A percentile compares a stretch with the other conserved stretches of the same genome.
Evolutionary conservation across 2,888 invertebrate species (phyloP).

Genomic region (Reticulitermes lucifugus): DNA sequence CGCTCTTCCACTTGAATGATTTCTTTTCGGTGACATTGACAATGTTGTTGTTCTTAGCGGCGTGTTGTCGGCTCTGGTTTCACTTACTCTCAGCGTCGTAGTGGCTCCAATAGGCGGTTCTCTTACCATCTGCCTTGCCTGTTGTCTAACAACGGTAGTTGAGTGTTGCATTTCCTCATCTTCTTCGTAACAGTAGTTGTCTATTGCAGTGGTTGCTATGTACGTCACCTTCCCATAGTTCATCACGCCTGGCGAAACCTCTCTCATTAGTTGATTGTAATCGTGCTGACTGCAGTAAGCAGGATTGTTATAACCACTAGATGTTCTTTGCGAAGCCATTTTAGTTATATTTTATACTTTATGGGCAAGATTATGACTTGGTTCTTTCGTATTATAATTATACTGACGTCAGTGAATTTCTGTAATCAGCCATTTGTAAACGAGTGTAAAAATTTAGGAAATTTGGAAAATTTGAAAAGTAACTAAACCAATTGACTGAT

Average conservation of each 20-base stretch:
- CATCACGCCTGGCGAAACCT: not conserved
- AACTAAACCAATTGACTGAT: too few species aligned
- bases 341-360: not conserved
- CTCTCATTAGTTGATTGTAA: slow-evolving; percentile 36
- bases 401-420: too few species aligned
- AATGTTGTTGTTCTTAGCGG: not conserved
- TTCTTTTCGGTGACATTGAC: not conserved
- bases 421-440: too few species aligned
- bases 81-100: slow-evolving; percentile 19
- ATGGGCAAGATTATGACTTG: too few species aligned
- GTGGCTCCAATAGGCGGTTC: slow-evolving; percentile 39
- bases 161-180: slow-evolving; percentile 3
- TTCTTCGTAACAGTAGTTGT: slow-evolving; percentile 38
- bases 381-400: too few species aligned
- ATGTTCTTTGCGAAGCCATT: slow-evolving; percentile 20
- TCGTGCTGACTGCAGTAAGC: slow-evolving; percentile 48
- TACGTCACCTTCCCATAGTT: slow-evolving; percentile 11
- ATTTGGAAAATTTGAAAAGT: too few species aligned
- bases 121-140: slow-evolving; percentile 58
- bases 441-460: too few species aligned
- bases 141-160: not conserved
- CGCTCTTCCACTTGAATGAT: not conserved
- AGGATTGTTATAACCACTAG: slow-evolving; percentile 50
- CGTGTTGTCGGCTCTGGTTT: not conserved
- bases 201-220: not conserved